Evolutionary conservation across 1,140 invertebrate species (phyloP), one percentile per base, ranked within the genome.

Genomic region (Tribolium madens): DNA sequence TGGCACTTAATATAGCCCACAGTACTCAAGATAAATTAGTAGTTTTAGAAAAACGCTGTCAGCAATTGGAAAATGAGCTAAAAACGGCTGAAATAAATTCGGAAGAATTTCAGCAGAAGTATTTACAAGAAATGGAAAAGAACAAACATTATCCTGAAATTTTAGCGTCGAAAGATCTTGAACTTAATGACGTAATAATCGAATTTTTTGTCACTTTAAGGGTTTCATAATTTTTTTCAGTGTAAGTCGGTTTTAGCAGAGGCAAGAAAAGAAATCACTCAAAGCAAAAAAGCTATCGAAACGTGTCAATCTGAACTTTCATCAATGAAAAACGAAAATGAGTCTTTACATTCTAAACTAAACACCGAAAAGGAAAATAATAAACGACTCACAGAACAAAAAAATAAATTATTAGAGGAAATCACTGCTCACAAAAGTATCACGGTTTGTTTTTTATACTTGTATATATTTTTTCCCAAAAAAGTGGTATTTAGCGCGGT

Each of bases 11-110:
- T 80, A 80, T 92, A 15, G 90, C 91, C 3, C 89, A 91, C 31
- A 90, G 90, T 9, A 92, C 90, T 81, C 91, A 93, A 86, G 90
- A 91, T 68, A 92, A 93, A 85, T 88, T 84, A 72, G 47, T 85
- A 82, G 71, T 79, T 84, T 68, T 86, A 83, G 75, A 85, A 80
- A 80, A 83, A 74, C 71, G 74, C 48, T 81, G 78, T 70, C 18
- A 75, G 0, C 68, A 79, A 13, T 14, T 83, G 14, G 68, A 78
- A 48, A 57, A 71, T 7, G 83, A 86, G 64, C 86, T 88, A 75
- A 84, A 89, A 47, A 80, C 82, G 7, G 87, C 88, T 76, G 85
- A 89, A 53, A 85, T 83, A 50, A 86, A 88, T 78, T 84, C 87
- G 57, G 81, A 85, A 76, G 83, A 86, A 17, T 76, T 88, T 14